Evolutionary conservation across 64 coral and sea anemone species (phyloP).

Genomic region (Stylophora pistillata): DNA sequence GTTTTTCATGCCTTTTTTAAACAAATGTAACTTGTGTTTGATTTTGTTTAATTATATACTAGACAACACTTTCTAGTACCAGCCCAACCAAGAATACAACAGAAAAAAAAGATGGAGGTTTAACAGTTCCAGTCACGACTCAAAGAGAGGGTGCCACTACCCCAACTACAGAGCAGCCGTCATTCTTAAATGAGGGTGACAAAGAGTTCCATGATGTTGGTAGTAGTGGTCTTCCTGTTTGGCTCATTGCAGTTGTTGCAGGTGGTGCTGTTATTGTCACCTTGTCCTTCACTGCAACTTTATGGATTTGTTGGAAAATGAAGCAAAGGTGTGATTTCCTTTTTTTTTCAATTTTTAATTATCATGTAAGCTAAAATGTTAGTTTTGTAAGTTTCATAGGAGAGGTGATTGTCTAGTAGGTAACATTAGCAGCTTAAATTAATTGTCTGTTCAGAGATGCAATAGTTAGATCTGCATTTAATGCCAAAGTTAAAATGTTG

Average conservation of each 20-base stretch:
- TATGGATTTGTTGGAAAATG: slow-evolving; percentile 40
- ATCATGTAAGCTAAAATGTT: no score
- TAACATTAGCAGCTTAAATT: no score
- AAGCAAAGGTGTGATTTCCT: background rate
- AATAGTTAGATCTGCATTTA: no score
- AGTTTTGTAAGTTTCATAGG: no score
- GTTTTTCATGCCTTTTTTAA: no score
- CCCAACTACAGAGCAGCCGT: background rate
- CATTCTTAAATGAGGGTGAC: background rate
- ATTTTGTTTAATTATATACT: background rate
- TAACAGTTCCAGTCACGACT: background rate
- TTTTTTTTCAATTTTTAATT: background rate
- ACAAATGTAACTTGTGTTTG: no score
- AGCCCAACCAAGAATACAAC: background rate
- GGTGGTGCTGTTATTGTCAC: slow-evolving; percentile 32
- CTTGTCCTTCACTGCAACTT: background rate
- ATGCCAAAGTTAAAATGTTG: no score
- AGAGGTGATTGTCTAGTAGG: no score
- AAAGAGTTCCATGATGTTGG: background rate
- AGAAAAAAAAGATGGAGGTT: background rate
- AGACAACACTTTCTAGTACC: background rate
- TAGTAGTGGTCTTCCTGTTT: background rate
- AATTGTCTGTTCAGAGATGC: no score
- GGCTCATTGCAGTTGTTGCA: slow-evolving; percentile 32
- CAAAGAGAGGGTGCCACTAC: background rate